phyloP scores from a whole-genome alignment of 2,113 vertebrate genomes.

The Sinocyclocheilus maitianheensis region DNA sequence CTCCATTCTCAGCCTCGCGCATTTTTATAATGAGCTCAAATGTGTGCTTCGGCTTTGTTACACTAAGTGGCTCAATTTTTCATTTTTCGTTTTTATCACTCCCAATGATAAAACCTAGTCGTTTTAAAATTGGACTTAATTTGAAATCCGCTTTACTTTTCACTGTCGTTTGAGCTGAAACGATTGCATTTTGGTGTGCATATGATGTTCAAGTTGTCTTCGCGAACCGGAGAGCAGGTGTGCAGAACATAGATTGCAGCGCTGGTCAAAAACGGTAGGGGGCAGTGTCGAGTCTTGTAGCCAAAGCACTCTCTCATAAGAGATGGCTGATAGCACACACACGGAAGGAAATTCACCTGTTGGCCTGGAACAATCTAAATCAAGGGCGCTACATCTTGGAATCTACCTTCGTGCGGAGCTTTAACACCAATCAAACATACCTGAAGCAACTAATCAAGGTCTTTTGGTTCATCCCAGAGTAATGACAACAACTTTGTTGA shows the following conservation, averaged over 20 bases:
- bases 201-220: slow-evolving; percentile 9
- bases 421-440: slow-evolving; percentile 13
- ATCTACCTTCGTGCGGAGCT: neutral
- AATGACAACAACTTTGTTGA: neutral
- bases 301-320: neutral
- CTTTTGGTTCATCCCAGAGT: neutral
- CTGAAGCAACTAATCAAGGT: neutral
- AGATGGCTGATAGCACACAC: neutral
- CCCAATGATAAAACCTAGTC: no score
- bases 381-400: neutral
- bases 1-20: neutral
- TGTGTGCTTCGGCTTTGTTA: neutral
- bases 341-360: slow-evolving; percentile 11
- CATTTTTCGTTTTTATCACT: neutral
- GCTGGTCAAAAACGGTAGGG: slow-evolving; percentile 63
- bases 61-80: neutral
- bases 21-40: slow-evolving; percentile 11
- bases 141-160: neutral
- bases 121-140: neutral
- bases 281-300: slow-evolving; percentile 72
- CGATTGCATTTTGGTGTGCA: neutral
- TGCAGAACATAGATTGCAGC: neutral
- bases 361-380: neutral
- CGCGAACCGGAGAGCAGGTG: slow-evolving; percentile 26
- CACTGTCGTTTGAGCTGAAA: neutral